A percentile compares a stretch with the other conserved stretches of the same genome.
Evolutionary conservation across 2,888 invertebrate genomes (phyloP).

Genomic region (Agrotis exclamationis): DNA sequence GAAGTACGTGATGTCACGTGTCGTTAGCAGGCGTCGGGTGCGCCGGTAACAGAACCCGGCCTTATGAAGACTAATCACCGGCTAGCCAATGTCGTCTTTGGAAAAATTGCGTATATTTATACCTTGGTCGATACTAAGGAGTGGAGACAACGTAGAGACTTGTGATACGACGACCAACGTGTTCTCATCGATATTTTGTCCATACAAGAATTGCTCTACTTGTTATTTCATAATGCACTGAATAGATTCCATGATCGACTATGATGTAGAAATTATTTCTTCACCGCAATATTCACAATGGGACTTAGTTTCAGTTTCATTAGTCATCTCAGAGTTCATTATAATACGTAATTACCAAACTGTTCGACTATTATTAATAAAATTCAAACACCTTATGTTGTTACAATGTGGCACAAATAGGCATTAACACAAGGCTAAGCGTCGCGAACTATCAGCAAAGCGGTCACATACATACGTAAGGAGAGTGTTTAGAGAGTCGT

Average conservation of each 20-base stretch:
- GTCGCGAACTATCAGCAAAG: slow-evolving; percentile 26
- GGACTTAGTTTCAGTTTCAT: too few relatives aligned
- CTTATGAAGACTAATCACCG: slow-evolving; percentile 61
- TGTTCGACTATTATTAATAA: background rate
- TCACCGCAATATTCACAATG: too few relatives aligned
- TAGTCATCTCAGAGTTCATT: too few relatives aligned
- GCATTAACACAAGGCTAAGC: slow-evolving; percentile 13
- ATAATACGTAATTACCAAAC: too few relatives aligned
- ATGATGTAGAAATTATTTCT: too few relatives aligned
- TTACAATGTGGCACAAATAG: background rate
- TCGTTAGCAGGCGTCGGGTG: slow-evolving; percentile 57
- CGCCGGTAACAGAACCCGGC: slow-evolving; percentile 51
- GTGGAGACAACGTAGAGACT: background rate
- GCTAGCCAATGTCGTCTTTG: slow-evolving; percentile 18
- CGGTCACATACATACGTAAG: slow-evolving; percentile 14
- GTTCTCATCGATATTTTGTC: too few relatives aligned
- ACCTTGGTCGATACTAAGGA: background rate
- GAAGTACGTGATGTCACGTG: slow-evolving; percentile 30
- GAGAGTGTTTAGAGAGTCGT: slow-evolving; percentile 14
- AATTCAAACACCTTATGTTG: background rate
- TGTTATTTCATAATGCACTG: too few relatives aligned
- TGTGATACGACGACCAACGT: background rate
- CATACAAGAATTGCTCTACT: too few relatives aligned
- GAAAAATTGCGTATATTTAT: slow-evolving; percentile 8
- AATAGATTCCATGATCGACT: too few relatives aligned